phyloP scores from a whole-genome alignment of 1,140 invertebrate species.

The Trypoxylus dichotomus region DNA sequence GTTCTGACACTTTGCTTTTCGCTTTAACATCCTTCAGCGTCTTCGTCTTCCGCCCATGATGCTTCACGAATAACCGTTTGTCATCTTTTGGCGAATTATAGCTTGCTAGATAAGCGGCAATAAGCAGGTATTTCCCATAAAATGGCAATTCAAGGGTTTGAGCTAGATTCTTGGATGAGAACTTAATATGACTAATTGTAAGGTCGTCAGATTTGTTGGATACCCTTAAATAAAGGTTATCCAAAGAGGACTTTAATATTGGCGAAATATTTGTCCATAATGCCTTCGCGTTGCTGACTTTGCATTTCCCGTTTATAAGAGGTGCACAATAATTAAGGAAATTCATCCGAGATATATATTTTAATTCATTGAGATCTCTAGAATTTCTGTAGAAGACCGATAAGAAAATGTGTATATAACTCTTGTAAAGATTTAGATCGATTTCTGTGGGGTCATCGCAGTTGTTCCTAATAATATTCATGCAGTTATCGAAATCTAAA shows the following conservation, averaged over 20 bases:
- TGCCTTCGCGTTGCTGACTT: slow-evolving; percentile 63
- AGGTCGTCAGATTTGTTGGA: slow-evolving; percentile 38
- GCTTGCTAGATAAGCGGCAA: slow-evolving; percentile 87
- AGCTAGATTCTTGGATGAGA: slow-evolving; percentile 54
- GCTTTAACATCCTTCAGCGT: slow-evolving; percentile 58
- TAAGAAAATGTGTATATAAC: slow-evolving; percentile 78
- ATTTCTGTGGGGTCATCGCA: slow-evolving; percentile 54
- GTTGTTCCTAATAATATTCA: slow-evolving; percentile 38
- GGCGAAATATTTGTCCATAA: slow-evolving; percentile 80
- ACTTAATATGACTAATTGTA: background rate
- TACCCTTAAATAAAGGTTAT: slow-evolving; percentile 77
- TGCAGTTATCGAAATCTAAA: slow-evolving; percentile 50
- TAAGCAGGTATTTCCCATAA: slow-evolving; percentile 85
- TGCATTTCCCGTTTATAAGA: slow-evolving; percentile 61
- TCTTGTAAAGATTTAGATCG: slow-evolving; percentile 68
- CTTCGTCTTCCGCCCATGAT: slow-evolving; percentile 65
- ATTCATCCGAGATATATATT: slow-evolving; percentile 69
- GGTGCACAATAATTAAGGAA: slow-evolving; percentile 78
- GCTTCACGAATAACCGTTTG: slow-evolving; percentile 78
- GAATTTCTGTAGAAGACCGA: slow-evolving; percentile 80
- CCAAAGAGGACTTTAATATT: slow-evolving; percentile 71
- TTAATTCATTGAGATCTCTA: slow-evolving; percentile 78
- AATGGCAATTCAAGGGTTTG: slow-evolving; percentile 82
- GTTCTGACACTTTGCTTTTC: slow-evolving; percentile 58
- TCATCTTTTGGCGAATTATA: slow-evolving; percentile 87